These are phyloP conservation scores for Drosophila melanica DNA, from an alignment of 1,140 invertebrate genomes.

Conservation along the genomic window DNA sequence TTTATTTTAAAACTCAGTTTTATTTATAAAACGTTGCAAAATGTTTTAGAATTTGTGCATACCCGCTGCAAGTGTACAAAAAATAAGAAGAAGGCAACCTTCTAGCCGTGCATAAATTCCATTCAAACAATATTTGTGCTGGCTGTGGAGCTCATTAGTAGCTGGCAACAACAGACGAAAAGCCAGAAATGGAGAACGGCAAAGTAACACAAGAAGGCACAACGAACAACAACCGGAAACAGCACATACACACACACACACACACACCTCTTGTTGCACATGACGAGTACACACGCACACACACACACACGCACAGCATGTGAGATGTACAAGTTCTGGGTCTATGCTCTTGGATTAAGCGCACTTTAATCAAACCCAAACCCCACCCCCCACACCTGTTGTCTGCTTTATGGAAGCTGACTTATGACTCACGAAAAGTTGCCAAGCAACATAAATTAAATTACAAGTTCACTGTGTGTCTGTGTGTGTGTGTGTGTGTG, in stretches of 20 bases:
- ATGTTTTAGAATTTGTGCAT: not conserved
- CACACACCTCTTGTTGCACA: not conserved
- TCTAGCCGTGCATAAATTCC: conserved; percentile 63
- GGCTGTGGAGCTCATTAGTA: conserved; percentile 80
- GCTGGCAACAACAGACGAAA: conserved; percentile 62
- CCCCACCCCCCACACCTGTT: conserved; percentile 57
- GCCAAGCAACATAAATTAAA: conserved; percentile 77
- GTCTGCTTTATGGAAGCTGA: conserved; percentile 53
- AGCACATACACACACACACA: not conserved
- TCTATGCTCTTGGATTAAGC: conserved; percentile 42
- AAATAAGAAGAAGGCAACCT: conserved; percentile 24
- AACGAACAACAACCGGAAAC: conserved; percentile 44
- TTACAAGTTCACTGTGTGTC: conserved; percentile 47
- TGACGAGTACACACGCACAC: not conserved
- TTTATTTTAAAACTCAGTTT: no score
- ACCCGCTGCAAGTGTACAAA: conserved; percentile 4
- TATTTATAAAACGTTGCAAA: not conserved
- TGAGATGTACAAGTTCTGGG: conserved; percentile 43
- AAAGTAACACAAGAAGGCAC: not conserved
- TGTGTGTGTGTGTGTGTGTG: conserved; percentile 21
- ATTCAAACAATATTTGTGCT: conserved; percentile 79
- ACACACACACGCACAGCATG: conserved; percentile 1
- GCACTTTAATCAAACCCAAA: conserved; percentile 46
- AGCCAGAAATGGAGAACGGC: not conserved
- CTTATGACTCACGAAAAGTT: conserved; percentile 78